A percentile compares a stretch with the other conserved stretches of the same genome.
These are phyloP conservation scores for Trichogramma evanescens DNA, from an alignment of 2,888 invertebrate species.

Conservation along the genomic window DNA sequence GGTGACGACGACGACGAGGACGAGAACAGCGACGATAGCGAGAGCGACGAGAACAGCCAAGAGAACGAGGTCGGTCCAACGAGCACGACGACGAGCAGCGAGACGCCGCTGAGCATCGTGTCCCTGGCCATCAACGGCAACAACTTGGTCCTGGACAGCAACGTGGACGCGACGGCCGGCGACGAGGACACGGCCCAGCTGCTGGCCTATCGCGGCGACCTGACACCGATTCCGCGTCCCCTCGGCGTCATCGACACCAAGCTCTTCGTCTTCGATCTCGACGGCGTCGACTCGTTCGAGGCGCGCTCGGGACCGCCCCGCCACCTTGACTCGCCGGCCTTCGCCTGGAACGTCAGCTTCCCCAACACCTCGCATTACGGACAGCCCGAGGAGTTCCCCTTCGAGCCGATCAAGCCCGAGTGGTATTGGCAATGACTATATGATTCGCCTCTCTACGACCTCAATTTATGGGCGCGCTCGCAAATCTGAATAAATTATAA, in stretches of 20 bases:
- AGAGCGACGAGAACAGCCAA: not conserved
- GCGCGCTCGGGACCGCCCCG: slow-evolving; percentile 42
- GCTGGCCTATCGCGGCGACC: slow-evolving; percentile 37
- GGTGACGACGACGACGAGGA: slow-evolving; percentile 3
- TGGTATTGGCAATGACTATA: not conserved
- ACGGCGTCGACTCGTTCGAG: slow-evolving; percentile 37
- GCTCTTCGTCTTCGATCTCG: slow-evolving; percentile 47
- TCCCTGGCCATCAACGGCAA: no score
- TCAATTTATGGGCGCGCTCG: no score
- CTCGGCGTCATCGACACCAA: slow-evolving; percentile 56
- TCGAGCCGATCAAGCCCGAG: slow-evolving; percentile 47
- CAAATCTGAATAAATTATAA: no score
- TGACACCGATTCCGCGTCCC: slow-evolving; percentile 39
- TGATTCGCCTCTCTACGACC: not conserved
- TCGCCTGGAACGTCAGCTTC: slow-evolving; percentile 69
- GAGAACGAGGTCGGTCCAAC: not conserved
- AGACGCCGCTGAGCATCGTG: no score
- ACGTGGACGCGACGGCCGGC: not conserved
- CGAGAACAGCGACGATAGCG: not conserved
- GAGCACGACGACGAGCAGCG: no score
- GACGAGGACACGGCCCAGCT: slow-evolving; percentile 23
- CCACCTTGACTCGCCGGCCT: slow-evolving; percentile 48
- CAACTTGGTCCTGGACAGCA: not conserved
- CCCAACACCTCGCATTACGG: slow-evolving; percentile 59
- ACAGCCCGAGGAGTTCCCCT: slow-evolving; percentile 69